A percentile compares a stretch with the other conserved stretches of the same genome.
Evolutionary conservation across 2,797 vertebrate genomes (phyloP).

Genomic region (Gephyroberyx darwinii): DNA sequence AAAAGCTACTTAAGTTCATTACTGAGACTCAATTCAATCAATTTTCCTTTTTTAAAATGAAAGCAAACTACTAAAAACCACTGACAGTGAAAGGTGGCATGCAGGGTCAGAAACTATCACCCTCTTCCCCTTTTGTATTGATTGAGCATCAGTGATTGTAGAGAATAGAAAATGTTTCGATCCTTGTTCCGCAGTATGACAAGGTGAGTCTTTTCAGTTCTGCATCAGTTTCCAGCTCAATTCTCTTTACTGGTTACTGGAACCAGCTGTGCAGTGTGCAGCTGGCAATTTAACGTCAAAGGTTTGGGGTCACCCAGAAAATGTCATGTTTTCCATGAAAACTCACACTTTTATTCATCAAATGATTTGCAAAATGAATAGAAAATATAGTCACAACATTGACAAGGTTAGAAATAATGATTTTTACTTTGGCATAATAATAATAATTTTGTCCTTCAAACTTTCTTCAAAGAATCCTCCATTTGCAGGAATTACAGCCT

Average conservation of each 20-base stretch:
- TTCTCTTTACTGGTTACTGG: background rate
- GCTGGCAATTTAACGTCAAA: background rate
- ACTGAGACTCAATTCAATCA: background rate
- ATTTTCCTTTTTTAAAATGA: background rate
- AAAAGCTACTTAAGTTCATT: background rate
- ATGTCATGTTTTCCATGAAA: too few relatives aligned
- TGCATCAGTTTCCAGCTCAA: background rate
- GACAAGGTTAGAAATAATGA: too few relatives aligned
- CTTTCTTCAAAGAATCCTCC: too few relatives aligned
- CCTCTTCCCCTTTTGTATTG: conserved; percentile 24
- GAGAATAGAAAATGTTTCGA: background rate
- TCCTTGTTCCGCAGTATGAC: conserved; percentile 38
- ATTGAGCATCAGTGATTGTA: background rate
- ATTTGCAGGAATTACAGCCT: too few relatives aligned
- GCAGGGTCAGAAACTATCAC: conserved; percentile 16
- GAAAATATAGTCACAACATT: too few relatives aligned
- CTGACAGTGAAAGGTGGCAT: too few relatives aligned
- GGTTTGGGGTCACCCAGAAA: too few relatives aligned
- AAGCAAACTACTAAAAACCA: background rate
- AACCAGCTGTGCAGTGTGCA: background rate
- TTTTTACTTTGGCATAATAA: too few relatives aligned
- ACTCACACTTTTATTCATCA: too few relatives aligned
- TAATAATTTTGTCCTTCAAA: too few relatives aligned
- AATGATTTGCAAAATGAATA: too few relatives aligned
- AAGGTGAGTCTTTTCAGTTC: conserved; percentile 42